These are phyloP conservation scores for Clarias gariepinus DNA, from an alignment of 2,113 vertebrate species.

Conservation along the genomic window DNA sequence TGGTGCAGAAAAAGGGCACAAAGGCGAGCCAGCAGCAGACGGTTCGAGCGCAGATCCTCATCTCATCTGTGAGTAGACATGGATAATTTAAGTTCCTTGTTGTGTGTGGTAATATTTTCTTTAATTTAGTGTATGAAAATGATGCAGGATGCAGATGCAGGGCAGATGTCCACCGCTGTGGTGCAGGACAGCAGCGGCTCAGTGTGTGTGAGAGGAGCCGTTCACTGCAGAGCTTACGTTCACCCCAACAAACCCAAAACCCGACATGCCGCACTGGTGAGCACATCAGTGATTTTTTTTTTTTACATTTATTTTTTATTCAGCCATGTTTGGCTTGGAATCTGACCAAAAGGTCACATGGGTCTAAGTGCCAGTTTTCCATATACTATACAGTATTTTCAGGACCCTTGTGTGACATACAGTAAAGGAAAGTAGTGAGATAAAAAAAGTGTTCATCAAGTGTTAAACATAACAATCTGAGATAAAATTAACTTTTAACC, in stretches of 20 bases:
- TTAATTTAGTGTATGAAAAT: conserved; percentile 34
- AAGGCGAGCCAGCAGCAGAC: conserved; percentile 71
- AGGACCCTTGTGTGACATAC: not conserved
- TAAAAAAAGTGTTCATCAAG: not conserved
- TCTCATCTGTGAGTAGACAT: conserved; percentile 75
- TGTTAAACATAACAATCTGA: not conserved
- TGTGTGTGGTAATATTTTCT: not conserved
- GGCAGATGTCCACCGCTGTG: conserved; percentile 68
- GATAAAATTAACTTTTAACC: not conserved
- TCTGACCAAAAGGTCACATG: not conserved
- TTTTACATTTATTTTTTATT: not conserved
- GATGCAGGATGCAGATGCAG: conserved; percentile 62
- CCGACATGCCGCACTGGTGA: conserved; percentile 84
- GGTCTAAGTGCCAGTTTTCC: not conserved
- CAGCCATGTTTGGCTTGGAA: not conserved
- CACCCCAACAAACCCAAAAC: conserved; percentile 87
- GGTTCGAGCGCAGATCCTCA: conserved; percentile 77
- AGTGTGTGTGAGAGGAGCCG: conserved; percentile 77
- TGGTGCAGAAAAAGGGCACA: conserved; percentile 76
- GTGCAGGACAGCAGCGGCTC: conserved; percentile 81
- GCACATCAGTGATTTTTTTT: not conserved
- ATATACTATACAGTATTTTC: not conserved
- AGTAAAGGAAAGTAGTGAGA: not conserved
- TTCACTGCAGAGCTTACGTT: conserved; percentile 85
- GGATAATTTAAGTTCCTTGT: not conserved